phyloP scores from a whole-genome alignment of 2,888 invertebrate genomes.

The Melanchra persicariae region DNA sequence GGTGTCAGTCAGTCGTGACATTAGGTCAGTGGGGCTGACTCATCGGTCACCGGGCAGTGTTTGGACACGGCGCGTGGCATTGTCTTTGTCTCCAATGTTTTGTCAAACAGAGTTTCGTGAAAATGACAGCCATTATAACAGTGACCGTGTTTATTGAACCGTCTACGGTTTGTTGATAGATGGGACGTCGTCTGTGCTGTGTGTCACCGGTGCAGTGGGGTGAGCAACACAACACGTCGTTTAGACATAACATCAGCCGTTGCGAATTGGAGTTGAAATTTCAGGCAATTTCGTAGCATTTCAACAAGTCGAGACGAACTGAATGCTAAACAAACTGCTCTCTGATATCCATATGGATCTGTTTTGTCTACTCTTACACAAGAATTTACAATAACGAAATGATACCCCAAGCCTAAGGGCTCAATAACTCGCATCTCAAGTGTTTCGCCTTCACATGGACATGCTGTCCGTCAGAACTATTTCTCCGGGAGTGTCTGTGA shows the following conservation, averaged over 20 bases:
- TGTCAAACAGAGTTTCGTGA: conserved; percentile 84
- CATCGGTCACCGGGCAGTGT: conserved; percentile 77
- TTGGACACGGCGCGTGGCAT: conserved; percentile 88
- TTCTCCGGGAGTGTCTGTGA: conserved; percentile 39
- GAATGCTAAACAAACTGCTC: background rate
- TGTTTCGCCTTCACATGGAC: conserved; percentile 23
- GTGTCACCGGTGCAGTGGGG: conserved; percentile 54
- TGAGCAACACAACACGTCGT: conserved; percentile 13
- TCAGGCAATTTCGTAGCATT: conserved; percentile 12
- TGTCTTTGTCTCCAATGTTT: conserved; percentile 85
- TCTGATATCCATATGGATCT: background rate
- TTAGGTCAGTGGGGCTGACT: conserved; percentile 69
- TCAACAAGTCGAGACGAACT: background rate
- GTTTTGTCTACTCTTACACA: background rate
- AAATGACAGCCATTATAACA: conserved; percentile 76
- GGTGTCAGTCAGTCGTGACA: conserved; percentile 50
- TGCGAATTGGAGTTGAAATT: conserved; percentile 19
- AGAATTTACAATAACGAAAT: background rate
- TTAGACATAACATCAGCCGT: conserved; percentile 64
- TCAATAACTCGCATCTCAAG: conserved; percentile 3
- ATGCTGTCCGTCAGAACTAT: conserved; percentile 36
- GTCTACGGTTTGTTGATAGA: conserved; percentile 63
- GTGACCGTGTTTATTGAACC: conserved; percentile 79
- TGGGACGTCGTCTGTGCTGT: conserved; percentile 45
- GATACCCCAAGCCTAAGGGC: background rate